phyloP scores from a whole-genome alignment of 2,888 invertebrate genomes.

The Synergus gifuensis region DNA sequence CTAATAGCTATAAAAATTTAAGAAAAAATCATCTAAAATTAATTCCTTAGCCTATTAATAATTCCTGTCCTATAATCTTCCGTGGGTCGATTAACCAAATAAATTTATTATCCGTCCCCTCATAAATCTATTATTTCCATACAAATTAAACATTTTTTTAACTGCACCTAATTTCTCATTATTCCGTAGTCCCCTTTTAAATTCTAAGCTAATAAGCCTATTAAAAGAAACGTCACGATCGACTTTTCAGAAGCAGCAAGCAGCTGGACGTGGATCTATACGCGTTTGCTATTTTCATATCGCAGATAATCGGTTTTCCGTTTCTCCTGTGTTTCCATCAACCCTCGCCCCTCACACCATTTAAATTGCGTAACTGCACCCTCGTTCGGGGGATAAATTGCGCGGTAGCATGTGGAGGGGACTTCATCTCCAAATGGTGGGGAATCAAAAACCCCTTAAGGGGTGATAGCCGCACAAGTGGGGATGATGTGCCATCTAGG shows the following conservation, averaged over 20 bases:
- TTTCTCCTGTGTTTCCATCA: conserved; percentile 38
- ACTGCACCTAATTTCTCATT: neutral
- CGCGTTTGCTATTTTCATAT: conserved; percentile 30
- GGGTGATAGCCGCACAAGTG: conserved; percentile 45
- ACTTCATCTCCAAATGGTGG: conserved; percentile 66
- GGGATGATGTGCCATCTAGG: conserved; percentile 46
- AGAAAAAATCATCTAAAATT: too few species aligned
- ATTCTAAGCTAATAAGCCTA: conserved; percentile 36
- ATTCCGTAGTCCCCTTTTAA: conserved; percentile 8
- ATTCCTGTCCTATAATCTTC: neutral
- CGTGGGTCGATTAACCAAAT: neutral
- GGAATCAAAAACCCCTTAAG: conserved; percentile 44
- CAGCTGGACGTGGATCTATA: conserved; percentile 30
- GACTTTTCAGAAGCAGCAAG: conserved; percentile 34
- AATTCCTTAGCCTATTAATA: too few species aligned
- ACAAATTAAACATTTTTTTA: neutral
- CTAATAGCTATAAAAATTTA: too few species aligned
- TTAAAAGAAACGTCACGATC: conserved; percentile 32
- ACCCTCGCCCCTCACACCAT: conserved; percentile 50
- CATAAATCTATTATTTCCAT: neutral
- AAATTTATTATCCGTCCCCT: neutral
- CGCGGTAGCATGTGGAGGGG: conserved; percentile 47
- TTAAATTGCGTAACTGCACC: conserved; percentile 62
- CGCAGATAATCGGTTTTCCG: conserved; percentile 37
- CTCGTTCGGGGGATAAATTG: conserved; percentile 61